Base-by-base conservation (phyloP, 2,888 invertebrate species). In the Caenorhabditis drosophilae region DNA sequence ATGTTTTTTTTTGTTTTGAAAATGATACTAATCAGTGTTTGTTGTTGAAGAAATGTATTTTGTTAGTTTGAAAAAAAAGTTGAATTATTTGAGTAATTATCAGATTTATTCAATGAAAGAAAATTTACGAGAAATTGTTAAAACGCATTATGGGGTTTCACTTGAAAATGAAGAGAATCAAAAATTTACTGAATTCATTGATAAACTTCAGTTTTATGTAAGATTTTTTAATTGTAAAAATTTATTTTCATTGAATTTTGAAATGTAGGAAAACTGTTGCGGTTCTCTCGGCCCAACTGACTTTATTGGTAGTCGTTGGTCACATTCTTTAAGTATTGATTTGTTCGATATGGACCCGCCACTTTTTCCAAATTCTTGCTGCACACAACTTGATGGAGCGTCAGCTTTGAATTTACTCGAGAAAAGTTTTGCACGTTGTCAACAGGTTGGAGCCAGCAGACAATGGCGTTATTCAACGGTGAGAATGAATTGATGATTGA, bases 131-230 rank as follows among this genome's bases (percentile, higher is more conserved):
- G 69, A 55, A 36, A 63, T 75, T 35, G 71, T 78, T 23, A 68
- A 73, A 50, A 55, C 57, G n/a, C 63, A 72, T 27, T 79, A 79
- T 45, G 78, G 78, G 20, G 73, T 77, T 2, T 40, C 47, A 6
- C 47, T 59, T 18, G 64, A 75, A 35, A 49, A 56, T 15, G 61
- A 59, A 42, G 56, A 64, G 4, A 76, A 77, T 50, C 56, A 56
- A 3, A 56, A 48, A 36, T 53, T 76, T 4, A 77, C 78, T 2
- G 56, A 54, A n/a, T 60, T 75, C 47, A 68, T 79, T 45, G 75
- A 79, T 51, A 72, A 72, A 56, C 59, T 79, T 58, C 78, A 79
- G 48, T 77, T 73, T 45, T 61, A 73, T 67, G 78, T 78, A 52
- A 73, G 75, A 44, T 6, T n/a, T 20, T 20, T 26, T 55, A 11